Evolutionary conservation across 1,140 invertebrate genomes (phyloP).

Genomic region (Hirudo medicinalis): DNA sequence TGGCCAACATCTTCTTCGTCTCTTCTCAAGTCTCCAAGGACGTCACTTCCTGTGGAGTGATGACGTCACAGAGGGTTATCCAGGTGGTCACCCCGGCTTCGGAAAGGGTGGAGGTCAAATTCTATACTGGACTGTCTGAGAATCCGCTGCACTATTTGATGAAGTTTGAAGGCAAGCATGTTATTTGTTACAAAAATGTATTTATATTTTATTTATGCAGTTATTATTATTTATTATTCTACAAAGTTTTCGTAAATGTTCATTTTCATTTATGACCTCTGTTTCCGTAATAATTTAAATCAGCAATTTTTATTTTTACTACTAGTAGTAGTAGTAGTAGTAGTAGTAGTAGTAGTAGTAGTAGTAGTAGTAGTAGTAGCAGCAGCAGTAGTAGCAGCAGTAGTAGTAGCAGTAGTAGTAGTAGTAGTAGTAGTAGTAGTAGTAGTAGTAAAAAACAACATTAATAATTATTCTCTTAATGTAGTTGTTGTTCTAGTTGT

Average conservation of each 20-base stretch:
- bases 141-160: constrained; percentile 6
- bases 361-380: no score
- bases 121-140: constrained; percentile 8
- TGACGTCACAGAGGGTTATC: constrained; percentile 4
- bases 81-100: background rate
- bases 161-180: background rate
- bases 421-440: no score
- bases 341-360: no score
- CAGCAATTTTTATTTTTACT: no score
- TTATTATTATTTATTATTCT: no score
- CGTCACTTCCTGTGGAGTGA: constrained; percentile 13
- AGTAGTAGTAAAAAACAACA: no score
- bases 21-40: constrained; percentile 13
- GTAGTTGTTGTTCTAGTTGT: background rate
- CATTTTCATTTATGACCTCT: no score
- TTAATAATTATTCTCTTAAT: background rate
- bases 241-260: no score
- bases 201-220: no score
- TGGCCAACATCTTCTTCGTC: background rate
- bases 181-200: background rate
- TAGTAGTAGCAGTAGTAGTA: no score
- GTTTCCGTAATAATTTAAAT: background rate
- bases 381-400: no score
- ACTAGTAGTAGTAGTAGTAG: no score
- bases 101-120: constrained; percentile 8